A percentile compares a stretch with the other conserved stretches of the same genome.
Conservation (phyloP, 2,797 vertebrate genomes). For the Amazona finschi region DNA sequence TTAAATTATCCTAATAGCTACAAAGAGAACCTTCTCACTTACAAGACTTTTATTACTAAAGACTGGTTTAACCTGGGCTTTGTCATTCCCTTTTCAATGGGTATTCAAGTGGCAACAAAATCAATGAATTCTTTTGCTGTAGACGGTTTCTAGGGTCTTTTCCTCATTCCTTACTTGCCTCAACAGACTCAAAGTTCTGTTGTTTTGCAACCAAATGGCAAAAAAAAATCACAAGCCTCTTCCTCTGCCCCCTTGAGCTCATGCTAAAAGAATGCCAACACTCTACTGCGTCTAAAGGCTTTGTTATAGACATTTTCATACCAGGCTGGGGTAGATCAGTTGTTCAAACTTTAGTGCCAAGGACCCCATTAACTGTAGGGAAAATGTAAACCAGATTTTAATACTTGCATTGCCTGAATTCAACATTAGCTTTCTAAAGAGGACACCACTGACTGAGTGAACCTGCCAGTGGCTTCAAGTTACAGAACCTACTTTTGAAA, state of each 20-base stretch:
- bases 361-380: background rate
- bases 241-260: background rate
- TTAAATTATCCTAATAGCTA: background rate
- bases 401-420: background rate
- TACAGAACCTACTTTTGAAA: background rate
- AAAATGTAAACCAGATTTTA: background rate
- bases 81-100: background rate
- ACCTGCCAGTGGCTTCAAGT: background rate
- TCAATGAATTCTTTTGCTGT: background rate
- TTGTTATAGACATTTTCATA: background rate
- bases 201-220: background rate
- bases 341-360: background rate
- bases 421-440: background rate
- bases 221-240: background rate
- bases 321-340: background rate
- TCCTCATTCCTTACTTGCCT: background rate
- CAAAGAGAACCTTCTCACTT: background rate
- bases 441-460: background rate
- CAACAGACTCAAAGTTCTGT: background rate
- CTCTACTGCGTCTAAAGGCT: background rate
- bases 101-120: background rate
- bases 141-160: background rate
- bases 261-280: background rate
- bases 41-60: background rate
- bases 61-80: background rate